These are phyloP conservation scores for Mythimna loreyi DNA, from an alignment of 2,888 invertebrate species.

Conservation along the genomic window DNA sequence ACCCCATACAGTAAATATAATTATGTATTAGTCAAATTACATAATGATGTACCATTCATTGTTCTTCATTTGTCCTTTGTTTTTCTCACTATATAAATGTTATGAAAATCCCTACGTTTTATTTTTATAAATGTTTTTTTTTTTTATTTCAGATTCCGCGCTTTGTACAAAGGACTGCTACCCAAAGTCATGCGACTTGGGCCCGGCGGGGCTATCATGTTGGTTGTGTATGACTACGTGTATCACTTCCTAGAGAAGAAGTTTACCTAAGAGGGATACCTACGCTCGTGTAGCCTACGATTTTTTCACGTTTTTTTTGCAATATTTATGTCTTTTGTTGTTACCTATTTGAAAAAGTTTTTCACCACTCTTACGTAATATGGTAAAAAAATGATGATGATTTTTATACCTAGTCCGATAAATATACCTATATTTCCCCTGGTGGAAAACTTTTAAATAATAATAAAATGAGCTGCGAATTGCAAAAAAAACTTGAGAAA, in stretches of 20 bases:
- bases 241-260: constrained; percentile 93
- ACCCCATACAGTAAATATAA: no score
- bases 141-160: constrained; percentile 93
- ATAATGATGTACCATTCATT: no score
- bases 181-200: constrained; percentile 98
- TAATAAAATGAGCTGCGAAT: background rate
- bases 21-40: no score
- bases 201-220: constrained; percentile 98
- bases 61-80: no score
- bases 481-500: background rate
- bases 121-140: constrained; percentile 27
- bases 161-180: constrained; percentile 97
- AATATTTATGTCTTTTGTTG: background rate
- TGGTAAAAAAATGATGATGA: no score
- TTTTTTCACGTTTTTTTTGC: background rate
- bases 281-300: background rate
- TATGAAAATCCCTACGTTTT: no score
- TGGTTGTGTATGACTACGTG: constrained; percentile 97
- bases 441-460: background rate
- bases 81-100: no score
- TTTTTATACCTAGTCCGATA: background rate
- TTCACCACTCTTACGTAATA: no score
- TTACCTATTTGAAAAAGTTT: background rate
- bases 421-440: background rate
- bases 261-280: constrained; percentile 64